Conservation (phyloP, 2,113 vertebrate genomes). For the Nasalis larvatus region DNA sequence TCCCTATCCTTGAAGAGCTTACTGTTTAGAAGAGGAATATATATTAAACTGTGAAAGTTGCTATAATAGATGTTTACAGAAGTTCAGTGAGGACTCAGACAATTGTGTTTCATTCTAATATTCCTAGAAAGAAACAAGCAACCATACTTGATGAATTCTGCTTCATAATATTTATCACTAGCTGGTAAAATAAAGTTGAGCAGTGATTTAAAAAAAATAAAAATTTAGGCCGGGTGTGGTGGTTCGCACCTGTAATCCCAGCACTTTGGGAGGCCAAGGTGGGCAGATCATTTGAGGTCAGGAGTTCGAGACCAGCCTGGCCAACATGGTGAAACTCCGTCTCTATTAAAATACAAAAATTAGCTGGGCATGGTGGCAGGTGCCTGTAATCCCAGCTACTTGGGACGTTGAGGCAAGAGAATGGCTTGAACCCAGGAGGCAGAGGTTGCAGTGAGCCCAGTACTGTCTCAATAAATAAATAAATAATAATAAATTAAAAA, state of each 20-base stretch:
- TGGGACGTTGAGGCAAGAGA: too few species aligned
- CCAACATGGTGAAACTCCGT: too few species aligned
- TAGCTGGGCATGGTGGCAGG: too few species aligned
- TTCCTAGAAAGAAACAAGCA: neutral
- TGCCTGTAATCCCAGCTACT: too few species aligned
- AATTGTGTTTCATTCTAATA: neutral
- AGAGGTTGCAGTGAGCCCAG: too few species aligned
- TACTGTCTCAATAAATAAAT: too few species aligned
- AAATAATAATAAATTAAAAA: neutral
- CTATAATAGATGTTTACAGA: neutral
- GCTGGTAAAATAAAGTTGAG: neutral
- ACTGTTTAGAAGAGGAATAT: neutral
- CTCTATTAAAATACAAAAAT: too few species aligned
- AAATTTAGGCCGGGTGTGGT: neutral
- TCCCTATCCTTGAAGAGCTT: neutral
- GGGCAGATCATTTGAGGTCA: too few species aligned
- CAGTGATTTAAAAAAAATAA: neutral
- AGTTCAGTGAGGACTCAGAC: neutral
- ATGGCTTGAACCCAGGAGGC: too few species aligned
- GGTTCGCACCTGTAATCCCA: too few species aligned
- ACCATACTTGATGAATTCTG: neutral
- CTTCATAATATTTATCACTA: neutral
- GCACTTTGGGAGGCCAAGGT: too few species aligned
- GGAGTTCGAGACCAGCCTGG: too few species aligned
- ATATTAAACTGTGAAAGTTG: neutral